Percentiles rank a stretch among this genome's conserved stretches.
phyloP scores from a whole-genome alignment of 2,797 vertebrate genomes.

The Tiaroga cobitis region DNA sequence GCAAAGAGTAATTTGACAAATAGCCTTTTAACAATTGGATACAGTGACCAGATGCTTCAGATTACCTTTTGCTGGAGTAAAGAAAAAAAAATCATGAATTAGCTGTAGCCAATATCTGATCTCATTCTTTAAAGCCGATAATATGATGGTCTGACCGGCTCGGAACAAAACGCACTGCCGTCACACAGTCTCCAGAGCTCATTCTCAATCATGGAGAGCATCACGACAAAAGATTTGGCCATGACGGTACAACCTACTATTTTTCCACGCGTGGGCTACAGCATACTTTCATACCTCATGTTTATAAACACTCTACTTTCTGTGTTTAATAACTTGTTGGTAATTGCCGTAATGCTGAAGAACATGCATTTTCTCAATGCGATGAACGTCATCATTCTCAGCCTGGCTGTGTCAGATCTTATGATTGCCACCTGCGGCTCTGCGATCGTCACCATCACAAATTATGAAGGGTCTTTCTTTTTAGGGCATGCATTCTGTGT shows the following conservation, averaged over 20 bases:
- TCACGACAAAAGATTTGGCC: conserved; percentile 52
- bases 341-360: conserved; percentile 68
- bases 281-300: conserved; percentile 75
- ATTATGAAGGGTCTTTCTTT: conserved; percentile 76
- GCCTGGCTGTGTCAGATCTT: conserved; percentile 73
- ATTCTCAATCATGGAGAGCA: conserved; percentile 63
- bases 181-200: conserved; percentile 18
- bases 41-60: conserved; percentile 17
- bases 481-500: conserved; percentile 71
- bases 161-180: neutral
- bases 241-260: conserved; percentile 60
- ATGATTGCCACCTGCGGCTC: conserved; percentile 76
- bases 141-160: neutral
- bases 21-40: neutral
- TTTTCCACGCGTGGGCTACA: conserved; percentile 74
- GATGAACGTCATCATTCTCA: conserved; percentile 71
- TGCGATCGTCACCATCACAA: conserved; percentile 74
- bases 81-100: neutral
- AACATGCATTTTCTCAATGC: conserved; percentile 66
- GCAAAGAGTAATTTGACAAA: conserved; percentile 39
- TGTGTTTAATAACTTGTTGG: conserved; percentile 75
- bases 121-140: neutral
- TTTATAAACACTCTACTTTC: conserved; percentile 73
- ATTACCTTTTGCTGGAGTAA: neutral
- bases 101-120: neutral